These are phyloP conservation scores for Halichoerus grypus DNA, from an alignment of 2,113 vertebrate species.

Conservation along the genomic window DNA sequence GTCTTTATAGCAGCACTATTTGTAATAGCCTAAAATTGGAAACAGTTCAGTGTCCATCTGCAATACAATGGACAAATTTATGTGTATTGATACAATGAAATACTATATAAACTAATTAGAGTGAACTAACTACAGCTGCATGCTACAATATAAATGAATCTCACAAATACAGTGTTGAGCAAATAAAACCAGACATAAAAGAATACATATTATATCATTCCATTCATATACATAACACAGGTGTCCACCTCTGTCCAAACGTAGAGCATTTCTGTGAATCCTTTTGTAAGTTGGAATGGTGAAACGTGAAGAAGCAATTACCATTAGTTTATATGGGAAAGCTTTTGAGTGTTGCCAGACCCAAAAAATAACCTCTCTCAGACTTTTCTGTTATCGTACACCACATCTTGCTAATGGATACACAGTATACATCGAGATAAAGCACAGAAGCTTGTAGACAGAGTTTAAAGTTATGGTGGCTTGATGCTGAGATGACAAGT, in stretches of 20 bases:
- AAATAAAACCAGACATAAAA: neutral
- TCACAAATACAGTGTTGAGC: neutral
- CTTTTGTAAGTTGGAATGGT: neutral
- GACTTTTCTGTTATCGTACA: neutral
- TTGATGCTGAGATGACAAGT: neutral
- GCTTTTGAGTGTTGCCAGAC: neutral
- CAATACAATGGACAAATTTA: neutral
- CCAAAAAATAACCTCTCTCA: neutral
- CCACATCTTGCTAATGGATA: neutral
- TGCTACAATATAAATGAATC: neutral
- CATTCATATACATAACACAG: neutral
- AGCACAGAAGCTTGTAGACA: neutral
- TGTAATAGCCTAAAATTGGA: neutral
- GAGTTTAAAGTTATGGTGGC: neutral
- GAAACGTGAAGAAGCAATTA: neutral
- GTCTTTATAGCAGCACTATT: neutral
- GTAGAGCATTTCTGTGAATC: neutral
- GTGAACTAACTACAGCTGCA: neutral
- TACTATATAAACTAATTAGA: neutral
- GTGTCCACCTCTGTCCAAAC: neutral
- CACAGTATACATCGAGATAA: neutral
- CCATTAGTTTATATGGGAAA: neutral
- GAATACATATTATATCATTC: neutral
- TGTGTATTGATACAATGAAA: neutral
- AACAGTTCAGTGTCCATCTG: neutral